Conservation (phyloP, 2,797 vertebrate species). For the Synaphobranchus kaupii region DNA sequence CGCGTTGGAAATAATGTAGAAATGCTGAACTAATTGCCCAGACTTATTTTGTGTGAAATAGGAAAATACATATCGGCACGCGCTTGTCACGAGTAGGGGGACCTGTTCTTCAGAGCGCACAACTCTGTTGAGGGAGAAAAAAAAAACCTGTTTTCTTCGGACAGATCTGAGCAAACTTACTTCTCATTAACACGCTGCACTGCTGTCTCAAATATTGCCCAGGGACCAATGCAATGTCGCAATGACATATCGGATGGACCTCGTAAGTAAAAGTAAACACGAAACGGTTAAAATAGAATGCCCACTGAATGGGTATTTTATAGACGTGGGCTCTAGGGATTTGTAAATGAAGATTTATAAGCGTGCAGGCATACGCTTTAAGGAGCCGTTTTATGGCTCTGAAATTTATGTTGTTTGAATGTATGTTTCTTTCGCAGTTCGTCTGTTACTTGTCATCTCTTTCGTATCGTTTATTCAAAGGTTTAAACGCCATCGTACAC, state of each 20-base stretch:
- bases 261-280: constrained; percentile 28
- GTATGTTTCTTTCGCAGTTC: constrained; percentile 33
- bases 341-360: constrained; percentile 38
- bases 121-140: not conserved
- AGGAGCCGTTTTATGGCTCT: constrained; percentile 28
- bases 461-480: constrained; percentile 31
- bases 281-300: constrained; percentile 38
- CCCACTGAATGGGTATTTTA: constrained; percentile 33
- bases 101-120: constrained; percentile 7
- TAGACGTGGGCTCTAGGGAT: constrained; percentile 26
- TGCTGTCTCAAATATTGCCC: constrained; percentile 35
- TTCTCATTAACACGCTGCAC: constrained; percentile 33
- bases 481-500: constrained; percentile 17
- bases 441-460: constrained; percentile 33
- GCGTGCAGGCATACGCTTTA: constrained; percentile 20
- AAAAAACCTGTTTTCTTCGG: not conserved
- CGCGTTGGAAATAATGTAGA: not conserved
- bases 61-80: not conserved
- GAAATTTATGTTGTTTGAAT: constrained; percentile 32
- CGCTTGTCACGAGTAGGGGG: constrained; percentile 9
- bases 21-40: not conserved
- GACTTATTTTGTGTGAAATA: not conserved
- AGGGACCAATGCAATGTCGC: constrained; percentile 33
- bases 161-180: constrained; percentile 23
- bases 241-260: constrained; percentile 32